Base-by-base conservation (phyloP, 2,888 invertebrate species). In the Steinernema scapterisci region DNA sequence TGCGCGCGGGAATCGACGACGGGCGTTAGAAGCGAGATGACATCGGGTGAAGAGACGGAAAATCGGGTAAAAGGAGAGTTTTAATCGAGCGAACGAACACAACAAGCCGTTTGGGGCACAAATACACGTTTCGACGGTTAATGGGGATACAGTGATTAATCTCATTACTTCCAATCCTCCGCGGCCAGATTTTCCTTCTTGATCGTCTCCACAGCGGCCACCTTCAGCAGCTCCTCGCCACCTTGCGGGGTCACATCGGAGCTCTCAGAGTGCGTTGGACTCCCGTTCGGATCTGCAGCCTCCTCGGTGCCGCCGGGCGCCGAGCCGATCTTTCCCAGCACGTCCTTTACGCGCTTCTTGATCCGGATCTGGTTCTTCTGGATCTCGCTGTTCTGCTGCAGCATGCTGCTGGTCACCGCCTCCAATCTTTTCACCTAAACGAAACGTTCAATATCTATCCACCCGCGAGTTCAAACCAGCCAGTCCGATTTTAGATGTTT, bases 341-440 rank as follows among this genome's bases (percentile, higher is more conserved):
- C 63, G 63, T 63, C 63, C 63, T 63, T 63, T 9, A 63, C 63
- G 27, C 63, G 63, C 63, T 63, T 63, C 63, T 63, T 63, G 63
- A 63, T 63, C 16, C 63, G 27, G 63, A 63, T 63, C 63, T 63
- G 63, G 38, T 31, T 63, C 63, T 63, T 63, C 63, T 63, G 63
- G 31, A 63, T 63, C 19, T 63, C 63, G 31, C 31, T 31, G 63
- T 63, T 63, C 31, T 63, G 63, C 63, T 63, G 27, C 27, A 31
- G 63, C 63, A 63, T 63, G 63, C 63, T 63, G 63, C 63, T 63
- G 7, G 63, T 63, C 63, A 63, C 63, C 27, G 63, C 63, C 19
- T 63, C 63, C 16, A 63, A 27, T 63, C 63, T 27, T 16, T 63
- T 63, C 31, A 63, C 63, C 63, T 63, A 27, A 63, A 63, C 23